Evolutionary conservation across 1,140 invertebrate species (phyloP).

Genomic region (Muscidifurax raptorellus): DNA sequence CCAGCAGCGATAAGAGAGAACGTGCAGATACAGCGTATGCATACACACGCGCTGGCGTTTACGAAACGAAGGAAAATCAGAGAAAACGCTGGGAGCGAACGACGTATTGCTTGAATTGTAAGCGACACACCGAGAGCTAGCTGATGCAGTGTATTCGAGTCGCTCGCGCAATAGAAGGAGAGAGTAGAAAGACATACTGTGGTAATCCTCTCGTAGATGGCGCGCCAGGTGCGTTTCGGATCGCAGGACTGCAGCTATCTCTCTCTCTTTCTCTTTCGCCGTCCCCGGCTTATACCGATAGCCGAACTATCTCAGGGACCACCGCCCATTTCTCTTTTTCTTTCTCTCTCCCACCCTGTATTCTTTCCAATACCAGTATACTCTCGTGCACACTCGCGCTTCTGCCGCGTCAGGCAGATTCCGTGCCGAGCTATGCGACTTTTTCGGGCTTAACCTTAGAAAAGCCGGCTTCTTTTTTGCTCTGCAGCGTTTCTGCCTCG

Average conservation of each 20-base stretch:
- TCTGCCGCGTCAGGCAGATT: conserved; percentile 48
- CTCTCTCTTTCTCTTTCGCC: conserved; percentile 44
- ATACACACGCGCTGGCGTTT: background rate
- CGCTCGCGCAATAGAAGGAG: conserved; percentile 27
- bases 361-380: conserved; percentile 18
- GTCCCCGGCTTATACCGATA: conserved; percentile 47
- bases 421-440: background rate
- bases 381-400: conserved; percentile 40
- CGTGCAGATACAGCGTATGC: background rate
- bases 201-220: conserved; percentile 65
- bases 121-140: conserved; percentile 35
- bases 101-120: conserved; percentile 34
- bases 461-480: conserved; percentile 13
- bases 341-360: conserved; percentile 40
- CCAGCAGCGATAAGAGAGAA: background rate
- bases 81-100: background rate
- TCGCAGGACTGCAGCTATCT: conserved; percentile 59
- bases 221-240: conserved; percentile 67
- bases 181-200: background rate
- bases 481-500: background rate
- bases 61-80: background rate
- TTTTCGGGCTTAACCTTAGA: conserved; percentile 5
- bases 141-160: background rate
- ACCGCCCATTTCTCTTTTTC: conserved; percentile 63
- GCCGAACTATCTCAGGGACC: conserved; percentile 59